Percentiles rank a stretch among this genome's conserved stretches.
These are phyloP conservation scores for Troides helena DNA, from an alignment of 2,888 invertebrate genomes.

Conservation along the genomic window DNA sequence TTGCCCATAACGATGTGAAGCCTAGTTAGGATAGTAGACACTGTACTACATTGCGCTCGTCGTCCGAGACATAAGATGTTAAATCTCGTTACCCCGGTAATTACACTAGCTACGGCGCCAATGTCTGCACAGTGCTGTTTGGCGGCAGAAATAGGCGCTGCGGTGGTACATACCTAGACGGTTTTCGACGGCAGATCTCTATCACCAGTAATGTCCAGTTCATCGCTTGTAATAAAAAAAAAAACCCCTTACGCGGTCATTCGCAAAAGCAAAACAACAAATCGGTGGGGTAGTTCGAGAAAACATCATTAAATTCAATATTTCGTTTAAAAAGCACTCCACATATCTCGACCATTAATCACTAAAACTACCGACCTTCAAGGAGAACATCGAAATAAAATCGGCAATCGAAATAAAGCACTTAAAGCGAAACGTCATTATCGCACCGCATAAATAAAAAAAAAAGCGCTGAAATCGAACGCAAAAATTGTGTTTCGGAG, in stretches of 20 bases:
- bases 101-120: too few species aligned
- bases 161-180: too few species aligned
- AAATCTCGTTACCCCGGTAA: too few species aligned
- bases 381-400: slow-evolving; percentile 78
- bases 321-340: slow-evolving; percentile 79
- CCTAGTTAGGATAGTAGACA: too few species aligned
- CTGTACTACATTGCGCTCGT: too few species aligned
- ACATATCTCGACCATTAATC: slow-evolving; percentile 79
- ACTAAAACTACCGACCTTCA: slow-evolving; percentile 79
- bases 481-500: slow-evolving; percentile 79
- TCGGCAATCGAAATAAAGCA: slow-evolving; percentile 80
- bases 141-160: too few species aligned
- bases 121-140: too few species aligned
- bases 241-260: not conserved
- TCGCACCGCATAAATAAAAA: slow-evolving; percentile 79
- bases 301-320: slow-evolving; percentile 79
- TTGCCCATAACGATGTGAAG: too few species aligned
- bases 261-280: slow-evolving; percentile 23
- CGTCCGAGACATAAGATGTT: too few species aligned
- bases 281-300: slow-evolving; percentile 56
- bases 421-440: slow-evolving; percentile 81
- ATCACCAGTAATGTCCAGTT: too few species aligned
- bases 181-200: too few species aligned
- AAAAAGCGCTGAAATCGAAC: slow-evolving; percentile 72
- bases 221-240: not conserved